phyloP scores from a whole-genome alignment of 2,797 vertebrate genomes.

The Acridotheres tristis region DNA sequence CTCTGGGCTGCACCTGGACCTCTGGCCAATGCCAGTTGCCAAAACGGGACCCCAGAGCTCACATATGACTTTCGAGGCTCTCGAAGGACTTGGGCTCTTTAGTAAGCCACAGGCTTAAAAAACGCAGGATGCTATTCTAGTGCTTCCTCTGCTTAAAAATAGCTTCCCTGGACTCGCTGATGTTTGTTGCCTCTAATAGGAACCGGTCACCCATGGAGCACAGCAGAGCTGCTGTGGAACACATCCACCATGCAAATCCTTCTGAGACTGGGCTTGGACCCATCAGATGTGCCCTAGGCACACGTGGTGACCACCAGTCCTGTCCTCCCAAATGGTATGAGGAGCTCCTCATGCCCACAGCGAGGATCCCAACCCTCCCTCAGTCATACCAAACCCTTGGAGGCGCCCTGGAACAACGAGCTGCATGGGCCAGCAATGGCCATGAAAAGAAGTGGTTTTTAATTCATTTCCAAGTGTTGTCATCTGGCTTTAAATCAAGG shows the following conservation, averaged over 20 bases:
- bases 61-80: neutral
- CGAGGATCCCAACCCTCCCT: neutral
- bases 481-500: conserved; percentile 65
- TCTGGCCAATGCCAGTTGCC: neutral
- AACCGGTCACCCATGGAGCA: conserved; percentile 53
- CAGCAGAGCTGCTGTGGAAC: conserved; percentile 31
- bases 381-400: neutral
- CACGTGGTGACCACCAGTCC: neutral
- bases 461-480: conserved; percentile 59
- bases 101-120: conserved; percentile 67
- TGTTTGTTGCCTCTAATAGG: conserved; percentile 72
- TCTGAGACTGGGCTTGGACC: rapidly evolving
- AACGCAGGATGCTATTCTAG: conserved; percentile 71
- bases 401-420: neutral
- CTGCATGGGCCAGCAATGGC: conserved; percentile 26
- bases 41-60: neutral
- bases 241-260: conserved; percentile 10
- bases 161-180: conserved; percentile 57
- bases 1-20: neutral
- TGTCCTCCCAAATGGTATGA: rapidly evolving
- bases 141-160: conserved; percentile 72
- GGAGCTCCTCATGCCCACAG: neutral
- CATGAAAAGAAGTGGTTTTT: conserved; percentile 54
- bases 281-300: neutral
- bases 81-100: conserved; percentile 59